Evolutionary conservation across 92 coral and sea anemone species (phyloP).

Genomic region (Bergia puertoricense): DNA sequence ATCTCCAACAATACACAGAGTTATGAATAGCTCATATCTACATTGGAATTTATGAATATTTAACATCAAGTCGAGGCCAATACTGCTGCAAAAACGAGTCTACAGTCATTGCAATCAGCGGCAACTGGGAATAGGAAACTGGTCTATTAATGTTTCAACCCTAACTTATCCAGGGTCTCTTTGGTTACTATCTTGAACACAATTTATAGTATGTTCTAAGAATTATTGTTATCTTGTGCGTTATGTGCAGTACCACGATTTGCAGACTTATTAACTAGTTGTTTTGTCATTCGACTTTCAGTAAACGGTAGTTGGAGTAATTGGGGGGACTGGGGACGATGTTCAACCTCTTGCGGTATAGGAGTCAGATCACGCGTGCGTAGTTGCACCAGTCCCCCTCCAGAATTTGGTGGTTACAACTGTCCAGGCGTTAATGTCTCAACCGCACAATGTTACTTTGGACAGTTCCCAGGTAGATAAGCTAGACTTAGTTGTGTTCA

Average conservation of each 20-base stretch:
- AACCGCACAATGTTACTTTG: neutral
- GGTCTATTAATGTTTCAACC: no score
- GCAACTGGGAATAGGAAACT: no score
- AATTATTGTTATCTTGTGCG: neutral
- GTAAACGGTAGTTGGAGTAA: slow-evolving; percentile 20
- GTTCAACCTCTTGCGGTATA: slow-evolving; percentile 3
- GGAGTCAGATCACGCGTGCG: neutral
- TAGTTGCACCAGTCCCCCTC: slow-evolving; percentile 7
- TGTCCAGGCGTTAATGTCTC: slow-evolving; percentile 6
- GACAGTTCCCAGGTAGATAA: slow-evolving; percentile 1
- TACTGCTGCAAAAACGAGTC: no score
- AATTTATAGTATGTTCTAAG: no score
- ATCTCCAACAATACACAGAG: no score
- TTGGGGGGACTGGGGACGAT: neutral
- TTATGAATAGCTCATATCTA: no score
- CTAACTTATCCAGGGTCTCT: no score
- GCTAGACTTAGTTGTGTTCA: neutral
- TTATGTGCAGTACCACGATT: neutral
- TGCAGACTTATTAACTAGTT: no score
- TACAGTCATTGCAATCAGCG: no score
- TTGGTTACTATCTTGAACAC: no score
- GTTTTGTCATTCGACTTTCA: neutral
- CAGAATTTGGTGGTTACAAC: neutral
- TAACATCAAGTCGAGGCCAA: no score
- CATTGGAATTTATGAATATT: no score